These are phyloP conservation scores for Haliclona indistincta DNA, from an alignment of 37 sponge, comb jelly and placozoan species.

Conservation along the genomic window DNA sequence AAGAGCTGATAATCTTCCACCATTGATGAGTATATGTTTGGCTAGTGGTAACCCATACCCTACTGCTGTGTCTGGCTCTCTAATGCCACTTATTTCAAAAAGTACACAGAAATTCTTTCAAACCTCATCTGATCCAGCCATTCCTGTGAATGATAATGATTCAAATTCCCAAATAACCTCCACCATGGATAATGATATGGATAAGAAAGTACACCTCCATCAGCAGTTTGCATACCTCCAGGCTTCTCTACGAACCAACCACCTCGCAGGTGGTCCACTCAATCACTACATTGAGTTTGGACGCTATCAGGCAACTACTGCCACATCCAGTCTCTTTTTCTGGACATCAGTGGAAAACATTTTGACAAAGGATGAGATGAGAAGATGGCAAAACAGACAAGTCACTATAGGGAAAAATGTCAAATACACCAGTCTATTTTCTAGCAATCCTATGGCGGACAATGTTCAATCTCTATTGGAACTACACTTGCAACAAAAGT, in stretches of 20 bases:
- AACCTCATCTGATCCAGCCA: not conserved
- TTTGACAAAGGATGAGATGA: constrained; percentile 58
- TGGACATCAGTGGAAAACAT: constrained; percentile 67
- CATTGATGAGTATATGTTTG: too few relatives aligned
- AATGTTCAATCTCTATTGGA: constrained; percentile 35
- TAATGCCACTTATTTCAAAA: constrained; percentile 25
- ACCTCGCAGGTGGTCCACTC: constrained; percentile 50
- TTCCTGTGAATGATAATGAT: not conserved
- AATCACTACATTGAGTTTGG: constrained; percentile 17
- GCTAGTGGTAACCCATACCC: too few relatives aligned
- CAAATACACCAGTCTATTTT: constrained; percentile 21
- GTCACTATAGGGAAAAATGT: not conserved
- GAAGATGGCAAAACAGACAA: constrained; percentile 16
- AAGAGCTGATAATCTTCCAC: too few relatives aligned
- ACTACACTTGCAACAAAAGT: constrained; percentile 25
- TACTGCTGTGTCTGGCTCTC: too few relatives aligned
- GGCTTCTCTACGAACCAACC: constrained; percentile 57
- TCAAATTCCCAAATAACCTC: not conserved
- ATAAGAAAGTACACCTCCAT: not conserved
- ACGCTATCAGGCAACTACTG: not conserved
- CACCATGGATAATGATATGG: not conserved
- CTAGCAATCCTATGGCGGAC: constrained; percentile 20
- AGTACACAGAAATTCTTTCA: constrained; percentile 35
- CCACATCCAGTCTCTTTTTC: constrained; percentile 49
- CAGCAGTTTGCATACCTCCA: constrained; percentile 33